Conservation (phyloP, 2,797 vertebrate species). For the Sandelia bainsii region DNA sequence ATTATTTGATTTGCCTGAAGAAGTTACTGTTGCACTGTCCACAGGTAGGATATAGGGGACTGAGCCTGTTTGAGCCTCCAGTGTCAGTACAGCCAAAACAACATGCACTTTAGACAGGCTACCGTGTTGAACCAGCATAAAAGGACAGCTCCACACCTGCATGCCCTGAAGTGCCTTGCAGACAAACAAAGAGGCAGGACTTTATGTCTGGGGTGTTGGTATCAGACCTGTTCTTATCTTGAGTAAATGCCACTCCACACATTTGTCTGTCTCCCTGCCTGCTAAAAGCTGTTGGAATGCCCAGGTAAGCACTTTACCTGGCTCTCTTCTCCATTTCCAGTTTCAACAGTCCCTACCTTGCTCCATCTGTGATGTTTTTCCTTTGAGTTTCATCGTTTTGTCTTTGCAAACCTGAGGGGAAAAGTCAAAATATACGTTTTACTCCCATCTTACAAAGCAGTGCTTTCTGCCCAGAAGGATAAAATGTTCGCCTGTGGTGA, state of each 20-base stretch:
- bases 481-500: too few relatives aligned
- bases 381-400: too few relatives aligned
- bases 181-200: slow-evolving; percentile 33
- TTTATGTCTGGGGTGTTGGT: slow-evolving; percentile 9
- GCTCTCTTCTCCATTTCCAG: slow-evolving; percentile 1
- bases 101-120: background rate
- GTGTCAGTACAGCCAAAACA: background rate
- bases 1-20: too few relatives aligned
- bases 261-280: slow-evolving; percentile 40
- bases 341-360: background rate
- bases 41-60: too few relatives aligned
- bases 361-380: background rate
- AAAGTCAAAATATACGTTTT: too few relatives aligned
- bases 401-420: background rate
- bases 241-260: slow-evolving; percentile 60
- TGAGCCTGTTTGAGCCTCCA: too few relatives aligned
- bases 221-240: slow-evolving; percentile 56
- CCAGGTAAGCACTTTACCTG: slow-evolving; percentile 33
- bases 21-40: too few relatives aligned
- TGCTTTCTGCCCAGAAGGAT: too few relatives aligned
- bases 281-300: slow-evolving; percentile 50
- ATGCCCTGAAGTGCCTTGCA: slow-evolving; percentile 8
- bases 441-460: too few relatives aligned
- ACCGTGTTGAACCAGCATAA: background rate
- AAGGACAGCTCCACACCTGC: slow-evolving; percentile 23